A percentile compares a stretch with the other conserved stretches of the same genome.
These are phyloP conservation scores for Solenopsis invicta DNA, from an alignment of 1,140 invertebrate species.

Conservation along the genomic window DNA sequence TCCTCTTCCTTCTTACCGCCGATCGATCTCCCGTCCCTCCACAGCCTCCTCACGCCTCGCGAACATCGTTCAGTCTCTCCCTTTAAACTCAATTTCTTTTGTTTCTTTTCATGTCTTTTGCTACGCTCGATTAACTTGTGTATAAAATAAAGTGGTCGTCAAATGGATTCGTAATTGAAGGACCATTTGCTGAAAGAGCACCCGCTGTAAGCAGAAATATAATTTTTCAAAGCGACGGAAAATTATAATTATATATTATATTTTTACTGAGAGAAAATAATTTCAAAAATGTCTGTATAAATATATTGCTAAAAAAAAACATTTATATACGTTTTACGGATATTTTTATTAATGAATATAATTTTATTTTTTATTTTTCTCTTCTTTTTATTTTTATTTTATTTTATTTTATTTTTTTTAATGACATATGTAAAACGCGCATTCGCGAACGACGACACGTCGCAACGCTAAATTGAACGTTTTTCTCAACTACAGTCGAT, in stretches of 20 bases:
- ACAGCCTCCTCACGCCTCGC: not conserved
- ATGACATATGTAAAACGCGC: not conserved
- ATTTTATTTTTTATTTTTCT: not conserved
- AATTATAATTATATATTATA: not conserved
- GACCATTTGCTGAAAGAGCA: not conserved
- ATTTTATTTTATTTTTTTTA: not conserved
- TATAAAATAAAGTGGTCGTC: slow-evolving; percentile 28
- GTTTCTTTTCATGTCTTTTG: slow-evolving; percentile 42
- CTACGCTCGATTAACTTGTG: slow-evolving; percentile 22
- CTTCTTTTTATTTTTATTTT: not conserved
- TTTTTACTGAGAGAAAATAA: not conserved
- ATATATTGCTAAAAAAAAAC: not conserved
- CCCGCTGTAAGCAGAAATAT: slow-evolving; percentile 3
- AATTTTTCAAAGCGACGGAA: not conserved
- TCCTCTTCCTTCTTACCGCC: slow-evolving; percentile 55
- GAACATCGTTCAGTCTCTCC: slow-evolving; percentile 12
- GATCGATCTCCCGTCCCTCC: slow-evolving; percentile 40
- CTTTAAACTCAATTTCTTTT: slow-evolving; percentile 60
- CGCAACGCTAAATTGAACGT: not conserved
- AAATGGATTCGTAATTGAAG: slow-evolving; percentile 44
- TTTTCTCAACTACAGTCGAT: not conserved
- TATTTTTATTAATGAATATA: not conserved
- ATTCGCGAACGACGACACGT: not conserved
- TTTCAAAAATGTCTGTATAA: not conserved
- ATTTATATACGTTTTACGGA: not conserved